Evolutionary conservation across 2,797 vertebrate species (phyloP).

Genomic region (Neosilurus mollespiculum): DNA sequence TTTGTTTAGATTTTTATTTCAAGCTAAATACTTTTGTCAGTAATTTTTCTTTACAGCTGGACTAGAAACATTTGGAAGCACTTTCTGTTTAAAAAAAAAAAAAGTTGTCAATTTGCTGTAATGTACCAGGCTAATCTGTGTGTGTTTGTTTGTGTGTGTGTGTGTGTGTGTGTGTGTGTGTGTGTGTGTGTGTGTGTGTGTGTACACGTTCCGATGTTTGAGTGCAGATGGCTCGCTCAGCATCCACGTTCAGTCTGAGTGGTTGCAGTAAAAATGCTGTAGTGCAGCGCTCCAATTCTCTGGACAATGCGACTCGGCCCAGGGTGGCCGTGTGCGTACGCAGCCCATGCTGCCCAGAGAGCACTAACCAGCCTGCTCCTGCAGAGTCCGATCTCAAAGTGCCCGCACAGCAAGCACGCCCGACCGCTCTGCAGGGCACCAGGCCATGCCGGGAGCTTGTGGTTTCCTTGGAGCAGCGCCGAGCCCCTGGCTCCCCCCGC

Average conservation of each 20-base stretch:
- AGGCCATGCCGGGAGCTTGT: conserved; percentile 61
- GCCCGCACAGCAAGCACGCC: conserved; percentile 55
- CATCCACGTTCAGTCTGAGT: conserved; percentile 79
- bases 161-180: not conserved
- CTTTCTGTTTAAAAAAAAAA: not conserved
- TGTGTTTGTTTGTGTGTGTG: not conserved
- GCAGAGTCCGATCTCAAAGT: conserved; percentile 33
- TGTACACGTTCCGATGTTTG: conserved; percentile 28
- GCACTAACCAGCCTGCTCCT: conserved; percentile 36
- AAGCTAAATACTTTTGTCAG: conserved; percentile 7
- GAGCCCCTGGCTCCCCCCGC: conserved; percentile 60
- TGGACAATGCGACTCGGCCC: conserved; percentile 76
- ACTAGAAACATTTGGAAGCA: not conserved
- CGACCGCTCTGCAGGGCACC: conserved; percentile 28
- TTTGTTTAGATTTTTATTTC: conserved; percentile 7
- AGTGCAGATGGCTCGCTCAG: conserved; percentile 78
- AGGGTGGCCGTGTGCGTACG: conserved; percentile 69
- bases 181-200: conserved; percentile 6
- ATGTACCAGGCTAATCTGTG: conserved; percentile 1
- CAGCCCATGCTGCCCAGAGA: conserved; percentile 62
- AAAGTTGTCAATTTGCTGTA: not conserved
- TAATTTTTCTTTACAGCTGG: not conserved
- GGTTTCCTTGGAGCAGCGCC: conserved; percentile 56
- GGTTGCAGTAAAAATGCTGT: conserved; percentile 73
- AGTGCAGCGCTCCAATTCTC: conserved; percentile 81